Conservation (phyloP, 2,113 vertebrate genomes). For the Reinhardtius hippoglossoides region DNA sequence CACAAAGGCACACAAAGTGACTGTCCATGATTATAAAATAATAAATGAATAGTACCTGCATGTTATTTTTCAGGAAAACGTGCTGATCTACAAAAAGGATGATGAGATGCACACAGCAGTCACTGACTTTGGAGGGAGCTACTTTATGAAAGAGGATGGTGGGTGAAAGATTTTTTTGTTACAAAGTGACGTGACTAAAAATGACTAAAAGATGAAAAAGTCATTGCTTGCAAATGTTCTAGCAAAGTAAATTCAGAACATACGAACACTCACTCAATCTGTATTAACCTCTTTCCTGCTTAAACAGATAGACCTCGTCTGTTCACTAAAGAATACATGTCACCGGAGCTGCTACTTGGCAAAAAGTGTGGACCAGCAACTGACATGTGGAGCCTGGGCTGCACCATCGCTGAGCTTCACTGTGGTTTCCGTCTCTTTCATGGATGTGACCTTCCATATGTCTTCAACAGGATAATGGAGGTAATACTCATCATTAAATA, state of each 20-base stretch:
- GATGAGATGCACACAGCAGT: constrained; percentile 2
- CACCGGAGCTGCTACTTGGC: constrained; percentile 86
- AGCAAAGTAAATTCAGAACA: not conserved
- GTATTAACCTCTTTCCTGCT: not conserved
- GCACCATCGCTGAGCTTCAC: not conserved
- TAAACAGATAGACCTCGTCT: constrained; percentile 8
- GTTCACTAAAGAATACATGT: constrained; percentile 10
- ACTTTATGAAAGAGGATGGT: not conserved
- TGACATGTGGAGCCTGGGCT: constrained; percentile 78
- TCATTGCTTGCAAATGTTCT: too few species aligned
- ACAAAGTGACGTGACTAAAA: too few species aligned
- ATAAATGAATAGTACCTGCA: not conserved
- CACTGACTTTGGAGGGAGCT: constrained; percentile 25
- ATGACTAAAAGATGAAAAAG: too few species aligned
- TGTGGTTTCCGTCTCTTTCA: not conserved
- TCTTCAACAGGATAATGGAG: not conserved
- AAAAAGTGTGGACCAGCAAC: constrained; percentile 86
- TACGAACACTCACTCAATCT: not conserved
- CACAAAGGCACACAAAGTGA: too few species aligned
- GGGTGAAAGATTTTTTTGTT: not conserved
- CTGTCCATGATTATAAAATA: not conserved
- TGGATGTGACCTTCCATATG: not conserved
- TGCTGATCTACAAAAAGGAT: constrained; percentile 13
- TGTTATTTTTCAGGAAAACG: constrained; percentile 22
- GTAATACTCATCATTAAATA: not conserved